Evolutionary conservation across 2,888 invertebrate genomes (phyloP).

Genomic region (Tenodera sinensis): DNA sequence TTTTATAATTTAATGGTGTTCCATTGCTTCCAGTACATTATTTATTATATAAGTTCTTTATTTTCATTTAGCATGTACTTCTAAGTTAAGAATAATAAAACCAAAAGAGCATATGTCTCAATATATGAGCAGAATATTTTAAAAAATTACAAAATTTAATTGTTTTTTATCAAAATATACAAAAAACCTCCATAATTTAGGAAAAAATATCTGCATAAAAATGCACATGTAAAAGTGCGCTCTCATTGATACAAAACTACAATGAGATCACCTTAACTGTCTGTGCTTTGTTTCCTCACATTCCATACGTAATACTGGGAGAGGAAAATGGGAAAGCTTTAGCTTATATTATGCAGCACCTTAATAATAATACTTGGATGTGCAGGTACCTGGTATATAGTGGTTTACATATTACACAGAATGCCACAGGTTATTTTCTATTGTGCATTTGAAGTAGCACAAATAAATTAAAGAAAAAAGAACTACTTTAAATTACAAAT

Average conservation of each 20-base stretch:
- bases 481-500: not conserved
- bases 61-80: too few species aligned
- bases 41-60: too few species aligned
- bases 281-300: not conserved
- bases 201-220: not conserved
- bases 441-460: not conserved
- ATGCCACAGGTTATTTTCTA: not conserved
- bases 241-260: not conserved
- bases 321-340: too few species aligned
- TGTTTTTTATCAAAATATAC: too few species aligned
- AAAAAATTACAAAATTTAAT: too few species aligned
- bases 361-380: not conserved
- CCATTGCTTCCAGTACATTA: too few species aligned
- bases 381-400: not conserved
- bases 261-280: not conserved
- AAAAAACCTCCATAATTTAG: too few species aligned
- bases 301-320: not conserved
- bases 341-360: too few species aligned
- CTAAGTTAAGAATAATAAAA: too few species aligned
- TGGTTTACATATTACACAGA: constrained; percentile 16
- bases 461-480: not conserved
- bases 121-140: too few species aligned
- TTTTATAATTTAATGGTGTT: too few species aligned
- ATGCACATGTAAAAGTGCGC: not conserved
- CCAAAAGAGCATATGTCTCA: too few species aligned